Conservation (phyloP, 2,888 invertebrate genomes). For the Catocala nupta region DNA sequence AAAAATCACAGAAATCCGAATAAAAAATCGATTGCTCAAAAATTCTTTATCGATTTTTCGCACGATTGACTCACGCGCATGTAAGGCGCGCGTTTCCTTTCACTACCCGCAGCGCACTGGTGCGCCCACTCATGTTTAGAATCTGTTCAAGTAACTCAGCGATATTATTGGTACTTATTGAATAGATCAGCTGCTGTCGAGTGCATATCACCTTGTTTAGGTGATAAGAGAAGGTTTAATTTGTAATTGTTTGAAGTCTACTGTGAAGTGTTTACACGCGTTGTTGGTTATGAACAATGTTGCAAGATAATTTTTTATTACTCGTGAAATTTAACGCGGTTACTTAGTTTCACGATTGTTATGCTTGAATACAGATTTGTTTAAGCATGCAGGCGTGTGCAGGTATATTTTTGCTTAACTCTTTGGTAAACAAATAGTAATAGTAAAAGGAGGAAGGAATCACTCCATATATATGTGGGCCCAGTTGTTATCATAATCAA, state of each 20-base stretch:
- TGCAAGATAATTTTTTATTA: background rate
- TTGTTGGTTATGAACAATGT: background rate
- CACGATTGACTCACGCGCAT: constrained; percentile 36
- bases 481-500: no score
- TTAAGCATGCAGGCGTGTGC: no score
- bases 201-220: background rate
- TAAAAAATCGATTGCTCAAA: background rate
- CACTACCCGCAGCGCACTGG: constrained; percentile 36
- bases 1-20: constrained; percentile 5
- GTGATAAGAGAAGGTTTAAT: constrained; percentile 1
- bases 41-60: constrained; percentile 23
- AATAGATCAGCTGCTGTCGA: background rate
- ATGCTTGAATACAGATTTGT: no score
- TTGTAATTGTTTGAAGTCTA: background rate
- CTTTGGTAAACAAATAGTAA: no score
- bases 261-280: background rate
- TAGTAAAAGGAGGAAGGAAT: no score
- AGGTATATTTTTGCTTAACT: no score
- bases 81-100: constrained; percentile 27
- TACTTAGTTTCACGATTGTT: no score
- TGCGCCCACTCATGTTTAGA: background rate
- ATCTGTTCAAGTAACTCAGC: background rate
- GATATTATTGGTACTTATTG: background rate
- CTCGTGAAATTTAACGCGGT: background rate
- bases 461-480: no score